Base-by-base conservation (phyloP, 1,140 invertebrate genomes). In the Cherax destructor region DNA sequence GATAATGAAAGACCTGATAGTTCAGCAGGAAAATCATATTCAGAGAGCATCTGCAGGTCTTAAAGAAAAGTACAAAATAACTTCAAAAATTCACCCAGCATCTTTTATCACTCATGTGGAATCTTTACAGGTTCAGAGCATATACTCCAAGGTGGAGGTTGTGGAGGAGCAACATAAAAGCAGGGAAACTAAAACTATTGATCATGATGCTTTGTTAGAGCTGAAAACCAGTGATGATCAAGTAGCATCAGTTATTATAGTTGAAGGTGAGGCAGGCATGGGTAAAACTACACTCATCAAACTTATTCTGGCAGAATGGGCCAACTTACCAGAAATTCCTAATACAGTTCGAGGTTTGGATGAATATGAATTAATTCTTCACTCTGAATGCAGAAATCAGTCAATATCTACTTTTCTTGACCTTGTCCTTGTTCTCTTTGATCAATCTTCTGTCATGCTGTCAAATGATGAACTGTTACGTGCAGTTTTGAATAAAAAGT, bases 341-440 rank as follows among this genome's bases (percentile, higher is more conserved):
- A 74, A 74, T 21, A 74, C 69, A 74, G 30, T 74, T 74, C 69
- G 9, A 4, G 69, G 69, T 0, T 74, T 74, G 24, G 9, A 74
- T 30, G 24, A 74, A 30, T 74, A 74, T 74, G 69, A 74, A 74
- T 21, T 74, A 30, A 30, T 74, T 30, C 69, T 74, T 10, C 69
- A 74, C 30, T 74, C 24, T 74, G 69, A 74, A 74, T 74, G n/a
- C 69, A 74, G 69, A 74, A 74, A 24, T 74, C 21, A 74, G 24
- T 74, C 24, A 9, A 74, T 74, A 21, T 74, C 69, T 30, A 30
- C 69, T 9, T 74, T 74, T 21, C 69, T 74, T 30, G 69, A 74
- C 69, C n/a, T 74, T 24, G n/a, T 74, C 11, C 6, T 10, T 74
- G n/a, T 74, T 30, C 24, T 30, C 9, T 11, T 74, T 10, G 69